These are phyloP conservation scores for Lampris incognitus DNA, from an alignment of 2,113 vertebrate genomes.

Conservation along the genomic window DNA sequence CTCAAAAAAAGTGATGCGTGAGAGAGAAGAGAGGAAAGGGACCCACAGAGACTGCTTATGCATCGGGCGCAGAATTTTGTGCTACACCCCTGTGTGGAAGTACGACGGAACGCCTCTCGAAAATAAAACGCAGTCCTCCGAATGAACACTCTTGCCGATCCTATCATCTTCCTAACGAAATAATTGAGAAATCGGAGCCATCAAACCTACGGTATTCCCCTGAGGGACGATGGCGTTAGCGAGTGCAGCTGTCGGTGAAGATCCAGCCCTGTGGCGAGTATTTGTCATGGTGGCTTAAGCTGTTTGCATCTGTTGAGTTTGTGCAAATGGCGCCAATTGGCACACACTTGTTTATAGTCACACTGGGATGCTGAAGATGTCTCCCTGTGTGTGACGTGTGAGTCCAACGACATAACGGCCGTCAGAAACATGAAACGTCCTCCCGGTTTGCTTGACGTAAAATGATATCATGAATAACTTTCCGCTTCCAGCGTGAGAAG, in stretches of 20 bases:
- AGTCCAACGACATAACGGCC: not conserved
- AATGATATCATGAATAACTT: not conserved
- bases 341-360: not conserved
- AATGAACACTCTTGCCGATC: not conserved
- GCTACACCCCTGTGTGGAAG: not conserved
- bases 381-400: not conserved
- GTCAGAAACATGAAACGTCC: not conserved
- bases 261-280: not conserved
- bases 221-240: constrained; percentile 61
- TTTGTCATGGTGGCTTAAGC: not conserved
- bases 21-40: too few species aligned
- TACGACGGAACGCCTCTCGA: not conserved
- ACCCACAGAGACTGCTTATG: too few species aligned
- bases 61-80: too few species aligned
- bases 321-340: not conserved
- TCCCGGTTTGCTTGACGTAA: not conserved
- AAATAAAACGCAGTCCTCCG: not conserved
- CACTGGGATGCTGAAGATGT: not conserved
- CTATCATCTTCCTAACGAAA: not conserved
- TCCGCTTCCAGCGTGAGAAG: too few species aligned
- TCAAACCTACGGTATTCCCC: constrained; percentile 52
- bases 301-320: not conserved
- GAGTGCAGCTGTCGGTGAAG: constrained; percentile 82
- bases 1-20: too few species aligned
- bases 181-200: constrained; percentile 30